phyloP scores from a whole-genome alignment of 2,113 vertebrate genomes.

The Ramphastos sulfuratus region DNA sequence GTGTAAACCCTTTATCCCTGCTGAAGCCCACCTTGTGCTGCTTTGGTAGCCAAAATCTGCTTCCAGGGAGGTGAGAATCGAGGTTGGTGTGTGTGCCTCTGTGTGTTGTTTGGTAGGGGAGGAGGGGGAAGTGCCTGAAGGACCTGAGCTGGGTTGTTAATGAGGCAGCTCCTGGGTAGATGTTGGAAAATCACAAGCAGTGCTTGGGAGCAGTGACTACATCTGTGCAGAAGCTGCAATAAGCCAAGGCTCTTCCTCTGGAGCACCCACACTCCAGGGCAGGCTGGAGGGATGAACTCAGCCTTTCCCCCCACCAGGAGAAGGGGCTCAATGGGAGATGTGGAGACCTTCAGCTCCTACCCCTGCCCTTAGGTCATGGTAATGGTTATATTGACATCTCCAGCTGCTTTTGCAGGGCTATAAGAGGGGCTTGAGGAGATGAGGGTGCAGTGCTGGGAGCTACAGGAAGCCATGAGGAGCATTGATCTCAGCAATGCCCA shows the following conservation, averaged over 20 bases:
- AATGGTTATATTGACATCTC: neutral
- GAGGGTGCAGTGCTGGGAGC: neutral
- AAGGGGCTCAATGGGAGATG: neutral
- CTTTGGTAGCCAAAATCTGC: neutral
- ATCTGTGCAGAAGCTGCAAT: rapidly evolving
- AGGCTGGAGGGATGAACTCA: neutral
- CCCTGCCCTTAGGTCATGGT: neutral
- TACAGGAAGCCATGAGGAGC: neutral
- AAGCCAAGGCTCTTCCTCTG: neutral
- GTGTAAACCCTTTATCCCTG: neutral
- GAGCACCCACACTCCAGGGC: rapidly evolving
- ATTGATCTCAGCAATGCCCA: rapidly evolving
- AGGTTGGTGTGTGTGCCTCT: neutral
- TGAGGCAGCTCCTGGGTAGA: neutral
- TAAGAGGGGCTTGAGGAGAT: neutral
- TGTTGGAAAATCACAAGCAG: constrained; percentile 25
- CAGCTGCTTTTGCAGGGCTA: neutral
- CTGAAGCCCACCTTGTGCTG: neutral
- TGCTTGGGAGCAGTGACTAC: neutral
- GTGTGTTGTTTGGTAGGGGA: neutral
- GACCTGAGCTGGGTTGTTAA: constrained; percentile 34
- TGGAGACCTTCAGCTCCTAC: neutral
- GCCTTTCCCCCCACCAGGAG: rapidly evolving
- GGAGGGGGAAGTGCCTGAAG: constrained; percentile 25
- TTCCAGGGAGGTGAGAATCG: neutral